Conservation (phyloP, 2,113 vertebrate genomes). For the Sphyrna mokarran region DNA sequence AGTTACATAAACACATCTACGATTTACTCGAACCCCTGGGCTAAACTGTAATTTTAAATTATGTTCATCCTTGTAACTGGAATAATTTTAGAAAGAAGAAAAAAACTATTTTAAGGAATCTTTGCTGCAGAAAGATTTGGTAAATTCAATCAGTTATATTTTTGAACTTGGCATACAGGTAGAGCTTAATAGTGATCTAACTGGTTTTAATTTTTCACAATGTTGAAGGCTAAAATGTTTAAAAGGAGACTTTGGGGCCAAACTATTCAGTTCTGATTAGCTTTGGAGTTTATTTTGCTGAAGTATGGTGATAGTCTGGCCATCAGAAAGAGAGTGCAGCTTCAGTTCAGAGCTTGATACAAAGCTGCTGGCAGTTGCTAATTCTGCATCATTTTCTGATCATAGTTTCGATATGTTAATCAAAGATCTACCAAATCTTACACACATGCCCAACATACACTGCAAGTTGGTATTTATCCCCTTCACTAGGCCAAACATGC, state of each 20-base stretch:
- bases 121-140: not conserved
- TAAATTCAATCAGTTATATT: not conserved
- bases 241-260: not conserved
- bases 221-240: not conserved
- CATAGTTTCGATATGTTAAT: not conserved
- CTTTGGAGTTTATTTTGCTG: not conserved
- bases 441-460: not conserved
- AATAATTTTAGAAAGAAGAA: not conserved
- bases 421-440: not conserved
- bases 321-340: not conserved
- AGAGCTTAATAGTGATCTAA: not conserved
- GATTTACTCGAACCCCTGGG: not conserved
- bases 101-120: not conserved
- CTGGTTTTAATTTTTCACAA: not conserved
- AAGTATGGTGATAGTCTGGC: not conserved
- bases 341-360: not conserved
- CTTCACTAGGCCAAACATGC: not conserved
- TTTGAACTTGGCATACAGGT: not conserved
- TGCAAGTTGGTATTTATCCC: not conserved
- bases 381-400: not conserved
- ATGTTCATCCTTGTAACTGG: not conserved
- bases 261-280: constrained; percentile 10
- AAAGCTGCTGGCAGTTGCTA: not conserved
- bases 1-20: not conserved
- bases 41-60: not conserved